Conservation (phyloP, 30 jellyfish, hydroid and myxozoan genomes). For the Cassiopea xamachana region DNA sequence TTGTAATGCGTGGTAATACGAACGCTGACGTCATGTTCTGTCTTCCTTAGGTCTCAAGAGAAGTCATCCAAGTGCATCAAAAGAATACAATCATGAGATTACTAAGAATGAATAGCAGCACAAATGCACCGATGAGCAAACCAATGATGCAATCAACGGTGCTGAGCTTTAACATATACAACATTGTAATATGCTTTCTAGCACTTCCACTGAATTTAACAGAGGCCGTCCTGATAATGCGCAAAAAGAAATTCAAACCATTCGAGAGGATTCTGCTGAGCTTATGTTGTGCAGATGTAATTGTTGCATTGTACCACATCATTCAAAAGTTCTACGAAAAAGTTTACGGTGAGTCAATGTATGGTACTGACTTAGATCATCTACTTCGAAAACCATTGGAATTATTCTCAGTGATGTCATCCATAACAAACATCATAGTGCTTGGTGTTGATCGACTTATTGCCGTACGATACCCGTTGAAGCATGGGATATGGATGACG, state of each 20-base stretch:
- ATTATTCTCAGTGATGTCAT: slow-evolving; percentile 42
- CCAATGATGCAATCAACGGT: not conserved
- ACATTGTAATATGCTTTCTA: not conserved
- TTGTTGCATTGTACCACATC: slow-evolving; percentile 3
- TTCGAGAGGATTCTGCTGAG: slow-evolving; percentile 46
- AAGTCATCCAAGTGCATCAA: not conserved
- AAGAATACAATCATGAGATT: no score
- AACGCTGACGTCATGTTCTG: not conserved
- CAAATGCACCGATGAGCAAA: not conserved
- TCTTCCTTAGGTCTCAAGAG: not conserved
- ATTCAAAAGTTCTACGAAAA: not conserved
- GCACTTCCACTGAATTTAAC: slow-evolving; percentile 38
- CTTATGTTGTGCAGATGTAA: slow-evolving; percentile 40
- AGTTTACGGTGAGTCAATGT: not conserved
- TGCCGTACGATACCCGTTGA: slow-evolving; percentile 52
- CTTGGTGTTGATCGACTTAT: slow-evolving; percentile 58
- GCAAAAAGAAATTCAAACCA: slow-evolving; percentile 8
- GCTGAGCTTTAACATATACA: not conserved
- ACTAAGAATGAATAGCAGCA: not conserved
- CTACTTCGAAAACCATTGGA: not conserved
- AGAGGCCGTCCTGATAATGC: slow-evolving; percentile 25
- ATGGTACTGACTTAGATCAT: not conserved
- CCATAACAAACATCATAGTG: slow-evolving; percentile 42
- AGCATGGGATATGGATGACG: slow-evolving; percentile 55
- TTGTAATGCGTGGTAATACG: not conserved